Evolutionary conservation across 2,113 vertebrate genomes (phyloP).

Genomic region (Osmerus mordax): DNA sequence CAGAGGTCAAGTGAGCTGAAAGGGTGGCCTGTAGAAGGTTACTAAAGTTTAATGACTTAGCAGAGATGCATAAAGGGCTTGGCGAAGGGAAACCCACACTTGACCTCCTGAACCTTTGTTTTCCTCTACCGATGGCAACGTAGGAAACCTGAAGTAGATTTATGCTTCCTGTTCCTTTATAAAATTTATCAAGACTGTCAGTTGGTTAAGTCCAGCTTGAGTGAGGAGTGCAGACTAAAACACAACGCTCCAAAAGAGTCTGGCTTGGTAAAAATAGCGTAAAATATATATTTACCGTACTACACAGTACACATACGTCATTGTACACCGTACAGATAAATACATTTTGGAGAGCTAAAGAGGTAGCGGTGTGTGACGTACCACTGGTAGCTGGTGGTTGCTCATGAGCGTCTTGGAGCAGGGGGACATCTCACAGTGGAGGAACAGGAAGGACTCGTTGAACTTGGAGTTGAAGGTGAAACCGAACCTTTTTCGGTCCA

Average conservation of each 20-base stretch:
- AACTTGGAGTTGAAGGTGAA: slow-evolving; percentile 85
- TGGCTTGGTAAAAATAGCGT: neutral
- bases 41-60: slow-evolving; percentile 3
- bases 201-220: slow-evolving; percentile 10
- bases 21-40: slow-evolving; percentile 9
- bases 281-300: neutral
- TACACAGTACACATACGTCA: too few relatives aligned
- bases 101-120: slow-evolving; percentile 19
- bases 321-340: too few relatives aligned
- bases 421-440: slow-evolving; percentile 89
- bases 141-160: slow-evolving; percentile 33
- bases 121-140: slow-evolving; percentile 34
- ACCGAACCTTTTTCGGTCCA: slow-evolving; percentile 84
- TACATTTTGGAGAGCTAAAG: too few relatives aligned
- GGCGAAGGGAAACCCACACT: slow-evolving; percentile 5
- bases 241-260: neutral
- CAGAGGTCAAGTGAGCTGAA: neutral
- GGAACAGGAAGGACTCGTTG: slow-evolving; percentile 81
- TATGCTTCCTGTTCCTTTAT: slow-evolving; percentile 33
- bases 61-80: slow-evolving; percentile 10
- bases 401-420: slow-evolving; percentile 74
- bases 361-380: slow-evolving; percentile 47
- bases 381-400: slow-evolving; percentile 73
- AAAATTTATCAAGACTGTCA: slow-evolving; percentile 33
- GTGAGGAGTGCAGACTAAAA: slow-evolving; percentile 21